These are phyloP conservation scores for Limenitis camilla DNA, from an alignment of 2,888 invertebrate species.

Conservation along the genomic window DNA sequence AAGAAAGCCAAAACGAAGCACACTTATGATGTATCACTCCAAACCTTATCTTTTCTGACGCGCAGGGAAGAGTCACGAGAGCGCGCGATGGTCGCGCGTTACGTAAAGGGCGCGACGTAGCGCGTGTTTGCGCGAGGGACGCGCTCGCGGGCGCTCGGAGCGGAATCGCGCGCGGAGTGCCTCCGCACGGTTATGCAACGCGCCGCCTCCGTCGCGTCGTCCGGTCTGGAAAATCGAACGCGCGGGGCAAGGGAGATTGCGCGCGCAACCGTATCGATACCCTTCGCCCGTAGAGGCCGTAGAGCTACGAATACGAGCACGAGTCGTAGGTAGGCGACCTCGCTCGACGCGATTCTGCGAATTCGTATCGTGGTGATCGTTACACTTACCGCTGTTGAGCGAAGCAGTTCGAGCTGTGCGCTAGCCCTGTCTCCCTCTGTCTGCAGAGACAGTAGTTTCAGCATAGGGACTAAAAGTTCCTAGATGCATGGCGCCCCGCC, in stretches of 20 bases:
- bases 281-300: slow-evolving; percentile 22
- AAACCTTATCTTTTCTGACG: slow-evolving; percentile 39
- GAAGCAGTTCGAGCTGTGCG: slow-evolving; percentile 16
- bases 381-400: slow-evolving; percentile 26
- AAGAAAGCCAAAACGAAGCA: slow-evolving; percentile 41
- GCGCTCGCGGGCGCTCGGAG: slow-evolving; percentile 69
- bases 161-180: slow-evolving; percentile 72
- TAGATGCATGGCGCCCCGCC: slow-evolving; percentile 30
- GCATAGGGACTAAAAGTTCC: slow-evolving; percentile 26
- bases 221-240: slow-evolving; percentile 62
- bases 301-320: slow-evolving; percentile 28
- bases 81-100: slow-evolving; percentile 63
- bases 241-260: slow-evolving; percentile 51
- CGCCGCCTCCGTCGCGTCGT: slow-evolving; percentile 64
- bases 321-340: slow-evolving; percentile 33
- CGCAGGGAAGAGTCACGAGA: slow-evolving; percentile 32
- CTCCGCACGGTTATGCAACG: slow-evolving; percentile 69
- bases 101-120: slow-evolving; percentile 67
- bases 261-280: slow-evolving; percentile 64
- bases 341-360: slow-evolving; percentile 31
- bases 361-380: slow-evolving; percentile 24
- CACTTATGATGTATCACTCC: slow-evolving; percentile 50
- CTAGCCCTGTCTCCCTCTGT: slow-evolving; percentile 27
- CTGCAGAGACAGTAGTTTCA: slow-evolving; percentile 27
- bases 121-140: slow-evolving; percentile 55